phyloP scores from a whole-genome alignment of 2,888 invertebrate genomes.

The Acronicta psi region DNA sequence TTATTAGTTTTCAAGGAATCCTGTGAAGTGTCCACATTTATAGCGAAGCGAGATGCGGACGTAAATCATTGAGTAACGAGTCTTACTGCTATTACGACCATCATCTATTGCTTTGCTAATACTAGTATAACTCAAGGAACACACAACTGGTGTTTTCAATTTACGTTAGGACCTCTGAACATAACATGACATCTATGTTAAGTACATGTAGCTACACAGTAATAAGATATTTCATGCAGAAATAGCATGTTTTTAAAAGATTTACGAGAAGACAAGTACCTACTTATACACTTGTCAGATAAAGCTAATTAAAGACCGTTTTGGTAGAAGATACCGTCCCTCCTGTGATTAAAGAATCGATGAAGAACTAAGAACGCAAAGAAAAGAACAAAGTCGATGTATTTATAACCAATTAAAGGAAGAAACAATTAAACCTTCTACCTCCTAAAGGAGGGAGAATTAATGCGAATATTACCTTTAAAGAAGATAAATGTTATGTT shows the following conservation, averaged over 20 bases:
- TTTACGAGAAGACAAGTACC: no score
- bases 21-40: conserved; percentile 45
- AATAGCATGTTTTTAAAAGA: no score
- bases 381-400: conserved; percentile 3
- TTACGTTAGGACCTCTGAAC: not conserved
- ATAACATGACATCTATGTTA: not conserved
- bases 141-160: conserved; percentile 4
- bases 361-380: not conserved
- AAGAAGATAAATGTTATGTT: no score
- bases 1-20: conserved; percentile 48
- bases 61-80: conserved; percentile 48
- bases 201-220: not conserved
- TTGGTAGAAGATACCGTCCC: no score
- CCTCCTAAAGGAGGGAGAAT: no score
- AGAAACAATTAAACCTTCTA: no score
- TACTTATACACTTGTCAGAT: no score
- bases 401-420: not conserved
- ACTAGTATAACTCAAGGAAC: conserved; percentile 25
- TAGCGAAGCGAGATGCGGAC: conserved; percentile 19
- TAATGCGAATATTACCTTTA: no score
- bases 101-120: conserved; percentile 33
- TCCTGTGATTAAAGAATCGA: not conserved
- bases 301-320: no score
- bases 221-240: no score
- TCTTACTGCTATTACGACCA: conserved; percentile 26